Evolutionary conservation across 2,888 invertebrate genomes (phyloP).

Genomic region (Temnothorax rugatulus): DNA sequence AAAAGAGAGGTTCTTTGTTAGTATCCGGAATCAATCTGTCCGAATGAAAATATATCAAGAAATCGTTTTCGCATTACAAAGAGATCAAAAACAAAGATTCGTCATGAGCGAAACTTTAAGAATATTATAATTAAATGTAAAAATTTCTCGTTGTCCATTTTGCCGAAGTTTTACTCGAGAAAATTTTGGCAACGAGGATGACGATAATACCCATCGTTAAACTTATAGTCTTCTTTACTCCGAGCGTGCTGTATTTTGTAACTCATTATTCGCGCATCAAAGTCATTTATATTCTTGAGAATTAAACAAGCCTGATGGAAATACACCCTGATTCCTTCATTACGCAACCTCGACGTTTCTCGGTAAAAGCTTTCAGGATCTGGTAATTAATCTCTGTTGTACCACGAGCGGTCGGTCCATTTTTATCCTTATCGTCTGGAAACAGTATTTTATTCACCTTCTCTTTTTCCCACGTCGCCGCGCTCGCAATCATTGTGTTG

Average conservation of each 20-base stretch:
- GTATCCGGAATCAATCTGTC: background rate
- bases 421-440: conserved; percentile 22
- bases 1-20: background rate
- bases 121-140: background rate
- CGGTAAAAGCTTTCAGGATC: conserved; percentile 26
- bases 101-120: background rate
- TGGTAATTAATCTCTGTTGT: conserved; percentile 52
- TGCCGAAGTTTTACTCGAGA: background rate
- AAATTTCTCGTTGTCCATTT: background rate
- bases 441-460: conserved; percentile 39
- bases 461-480: conserved; percentile 22
- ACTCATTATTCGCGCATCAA: conserved; percentile 22
- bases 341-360: conserved; percentile 40
- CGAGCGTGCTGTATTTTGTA: background rate
- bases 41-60: background rate
- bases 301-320: conserved; percentile 43
- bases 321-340: conserved; percentile 28
- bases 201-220: conserved; percentile 7
- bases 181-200: background rate
- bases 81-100: background rate
- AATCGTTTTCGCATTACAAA: background rate
- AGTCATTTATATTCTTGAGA: conserved; percentile 38
- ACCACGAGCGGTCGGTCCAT: conserved; percentile 32
- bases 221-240: background rate
- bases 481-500: conserved; percentile 38